Base-by-base conservation (phyloP, 2,113 vertebrate genomes). In the Thalassoma bifasciatum region DNA sequence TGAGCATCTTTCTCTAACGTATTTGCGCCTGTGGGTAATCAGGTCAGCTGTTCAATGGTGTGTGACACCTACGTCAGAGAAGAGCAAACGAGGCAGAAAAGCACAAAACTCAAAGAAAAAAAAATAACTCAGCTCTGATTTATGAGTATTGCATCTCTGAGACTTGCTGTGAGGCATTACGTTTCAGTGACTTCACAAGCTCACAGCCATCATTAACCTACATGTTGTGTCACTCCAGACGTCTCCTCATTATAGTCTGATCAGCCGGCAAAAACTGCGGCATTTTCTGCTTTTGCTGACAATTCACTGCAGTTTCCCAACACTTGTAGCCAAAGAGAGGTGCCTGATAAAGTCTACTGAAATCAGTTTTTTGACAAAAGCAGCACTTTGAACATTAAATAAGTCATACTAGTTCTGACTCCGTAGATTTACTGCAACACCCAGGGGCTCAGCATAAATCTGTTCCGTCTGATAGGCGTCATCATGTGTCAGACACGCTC, bases 31-130 rank as follows among this genome's bases (percentile, higher is more conserved):
- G 49, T 72, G 79, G 58, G 57, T 81, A 90, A 86, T 81, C 76
- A 85, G 86, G 84, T 88, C 86, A 83, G 60, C 60, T 66, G 83
- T 75, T 74, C 66, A 83, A 82, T 75, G 72, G 75, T 75, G 79
- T 83, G 77, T 86, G 83, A 88, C 46, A 70, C 30, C 26, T n/a
- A 76, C 59, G 72, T 52, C 54, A 49, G 57, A 80, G 6, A 24
- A 75, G 53, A 54, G 49, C 58, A 34, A 75, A 63, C n/a, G n/a
- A 80, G 71, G 54, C 58, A 16, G 42, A 44, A 44, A 44, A 60
- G 38, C 1, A 2, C 24, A 74, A 63, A 47, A 54, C 4, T 36
- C 36, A 0, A 50, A 49, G 67, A 63, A 30, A 30, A 30, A 30
- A 30, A 70, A 72, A 24, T 10, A 58, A 52, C 36, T 59, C 54